Conservation (phyloP, 2,113 vertebrate species). For the Ochotona curzoniae region DNA sequence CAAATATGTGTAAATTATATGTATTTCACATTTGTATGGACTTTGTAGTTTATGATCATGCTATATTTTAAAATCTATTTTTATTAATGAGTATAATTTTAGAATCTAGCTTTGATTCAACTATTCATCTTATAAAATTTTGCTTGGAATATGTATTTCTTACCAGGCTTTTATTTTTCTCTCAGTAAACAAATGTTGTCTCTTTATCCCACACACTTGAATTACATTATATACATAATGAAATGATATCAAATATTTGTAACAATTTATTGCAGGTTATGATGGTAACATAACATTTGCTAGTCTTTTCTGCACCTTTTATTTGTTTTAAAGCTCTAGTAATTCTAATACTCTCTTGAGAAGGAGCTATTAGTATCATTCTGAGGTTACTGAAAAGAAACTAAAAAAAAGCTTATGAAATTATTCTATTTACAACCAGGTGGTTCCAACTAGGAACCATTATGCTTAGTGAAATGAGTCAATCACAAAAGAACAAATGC, state of each 20-base stretch:
- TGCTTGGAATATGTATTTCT: background rate
- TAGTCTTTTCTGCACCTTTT: background rate
- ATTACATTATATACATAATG: background rate
- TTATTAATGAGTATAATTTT: background rate
- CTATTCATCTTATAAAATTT: background rate
- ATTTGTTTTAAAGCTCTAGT: background rate
- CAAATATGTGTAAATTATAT: background rate
- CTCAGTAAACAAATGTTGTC: background rate
- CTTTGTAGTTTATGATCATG: background rate
- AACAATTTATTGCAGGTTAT: background rate
- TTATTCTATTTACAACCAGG: too few relatives aligned
- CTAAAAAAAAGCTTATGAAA: background rate
- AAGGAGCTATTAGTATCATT: background rate
- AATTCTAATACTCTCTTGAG: background rate
- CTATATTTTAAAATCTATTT: background rate
- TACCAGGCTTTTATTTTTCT: background rate
- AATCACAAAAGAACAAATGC: too few relatives aligned
- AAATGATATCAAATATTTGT: background rate
- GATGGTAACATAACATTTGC: background rate
- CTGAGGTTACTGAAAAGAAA: background rate
- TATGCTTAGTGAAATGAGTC: too few relatives aligned
- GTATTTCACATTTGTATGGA: background rate
- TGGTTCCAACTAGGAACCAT: too few relatives aligned
- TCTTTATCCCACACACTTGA: background rate
- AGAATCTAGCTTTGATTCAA: background rate